Base-by-base conservation (phyloP, 2,888 invertebrate genomes). In the Melipona bicolor region DNA sequence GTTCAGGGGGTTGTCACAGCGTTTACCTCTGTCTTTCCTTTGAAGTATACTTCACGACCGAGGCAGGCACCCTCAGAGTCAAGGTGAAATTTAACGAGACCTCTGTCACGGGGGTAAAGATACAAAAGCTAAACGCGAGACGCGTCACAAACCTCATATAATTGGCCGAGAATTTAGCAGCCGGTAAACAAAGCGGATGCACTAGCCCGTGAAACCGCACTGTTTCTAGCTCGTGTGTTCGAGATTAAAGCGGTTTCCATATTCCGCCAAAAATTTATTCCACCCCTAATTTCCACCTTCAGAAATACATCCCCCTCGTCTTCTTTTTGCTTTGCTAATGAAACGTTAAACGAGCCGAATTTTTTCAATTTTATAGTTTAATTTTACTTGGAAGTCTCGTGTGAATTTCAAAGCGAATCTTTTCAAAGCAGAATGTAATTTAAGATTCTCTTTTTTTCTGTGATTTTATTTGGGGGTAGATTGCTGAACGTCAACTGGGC, bases 101-200 rank as follows among this genome's bases (percentile, higher is more conserved):
- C 80, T 74, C 68, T 70, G 82, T 84, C 80, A 80, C 81, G 75
- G 43, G 43, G 43, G 79, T 78, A 85, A 79, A 84, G 79, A 89
- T 81, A 81, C 81, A 87, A 89, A 85, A 83, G 87, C 82, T 78
- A 84, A 83, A 81, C 83, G 79, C 81, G 86, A 84, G 87, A 86
- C 81, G 81, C 86, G 85, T 90, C 91, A 87, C 92, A 91, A 92
- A 91, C 89, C 88, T 90, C 90, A 90, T 92, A 92, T 92, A 92
- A 93, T 93, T 92, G 92, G 92, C 88, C 89, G 89, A 91, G 91
- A 90, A 91, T 91, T 91, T 89, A 91, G 90, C 86, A 85, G 82
- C 81, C 87, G 90, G 90, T 87, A 86, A 89, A 90, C 90, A 90
- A 92, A 92, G 91, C 89, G 85, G 84, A 88, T 83, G 91, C 91